Conservation (phyloP, 1,140 invertebrate species). For the Lamellibrachia luymesi region DNA sequence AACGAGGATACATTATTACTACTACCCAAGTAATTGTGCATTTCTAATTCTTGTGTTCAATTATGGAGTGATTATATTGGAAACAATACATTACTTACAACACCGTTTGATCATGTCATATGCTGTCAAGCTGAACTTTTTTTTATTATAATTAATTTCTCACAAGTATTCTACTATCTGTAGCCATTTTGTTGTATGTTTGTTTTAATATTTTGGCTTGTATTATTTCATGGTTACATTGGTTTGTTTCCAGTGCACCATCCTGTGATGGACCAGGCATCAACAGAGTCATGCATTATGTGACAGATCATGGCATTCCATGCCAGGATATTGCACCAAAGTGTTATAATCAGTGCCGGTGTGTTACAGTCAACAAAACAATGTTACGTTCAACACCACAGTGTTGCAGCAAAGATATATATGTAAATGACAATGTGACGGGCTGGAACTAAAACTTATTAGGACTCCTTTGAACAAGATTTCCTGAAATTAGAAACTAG, state of each 20-base stretch:
- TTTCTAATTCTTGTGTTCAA: too few species aligned
- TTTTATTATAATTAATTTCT: neutral
- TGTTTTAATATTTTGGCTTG: neutral
- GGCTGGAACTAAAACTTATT: too few species aligned
- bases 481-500: too few species aligned
- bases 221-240: neutral
- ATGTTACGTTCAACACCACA: neutral
- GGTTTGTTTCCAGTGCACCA: neutral
- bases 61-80: too few species aligned
- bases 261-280: neutral
- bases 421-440: too few species aligned
- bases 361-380: neutral
- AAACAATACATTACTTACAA: too few species aligned
- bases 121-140: neutral
- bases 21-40: too few species aligned
- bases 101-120: neutral
- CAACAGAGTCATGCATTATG: neutral
- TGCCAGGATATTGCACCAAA: neutral
- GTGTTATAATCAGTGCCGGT: neutral
- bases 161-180: neutral
- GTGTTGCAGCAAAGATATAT: neutral
- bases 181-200: neutral
- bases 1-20: too few species aligned
- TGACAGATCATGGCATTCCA: neutral
- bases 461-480: too few species aligned